A percentile compares a stretch with the other conserved stretches of the same genome.
Conservation (phyloP, 2,113 vertebrate genomes). For the Malurus melanocephalus region DNA sequence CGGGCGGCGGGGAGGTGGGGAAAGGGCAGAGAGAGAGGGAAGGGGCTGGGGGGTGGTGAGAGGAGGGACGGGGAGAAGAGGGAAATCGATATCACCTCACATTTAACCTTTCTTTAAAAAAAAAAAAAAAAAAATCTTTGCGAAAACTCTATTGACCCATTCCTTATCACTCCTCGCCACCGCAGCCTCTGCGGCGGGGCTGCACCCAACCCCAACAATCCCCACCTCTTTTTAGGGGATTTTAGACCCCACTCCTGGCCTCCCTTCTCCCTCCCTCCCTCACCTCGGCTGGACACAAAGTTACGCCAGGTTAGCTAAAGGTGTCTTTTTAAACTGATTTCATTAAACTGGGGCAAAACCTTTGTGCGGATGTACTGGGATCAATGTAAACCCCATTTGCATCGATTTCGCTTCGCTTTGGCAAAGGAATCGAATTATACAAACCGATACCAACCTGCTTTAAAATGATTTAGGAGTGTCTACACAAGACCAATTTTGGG, state of each 20-base stretch:
- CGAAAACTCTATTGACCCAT: slow-evolving; percentile 75
- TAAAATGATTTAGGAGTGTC: slow-evolving; percentile 63
- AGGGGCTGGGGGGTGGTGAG: not conserved
- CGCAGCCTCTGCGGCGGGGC: not conserved
- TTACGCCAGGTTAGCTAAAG: slow-evolving; percentile 39
- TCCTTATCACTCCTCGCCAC: slow-evolving; percentile 70
- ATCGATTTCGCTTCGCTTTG: slow-evolving; percentile 63
- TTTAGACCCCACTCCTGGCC: accelerated
- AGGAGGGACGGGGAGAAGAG: slow-evolving; percentile 23
- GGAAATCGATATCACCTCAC: slow-evolving; percentile 67
- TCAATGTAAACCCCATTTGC: slow-evolving; percentile 62
- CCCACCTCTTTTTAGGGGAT: not conserved
- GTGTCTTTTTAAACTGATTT: slow-evolving; percentile 60
- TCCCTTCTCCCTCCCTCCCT: not conserved
- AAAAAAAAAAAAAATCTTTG: slow-evolving; percentile 25
- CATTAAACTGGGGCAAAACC: slow-evolving; percentile 63
- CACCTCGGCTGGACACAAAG: not conserved
- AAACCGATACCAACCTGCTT: slow-evolving; percentile 66
- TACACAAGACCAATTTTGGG: slow-evolving; percentile 60
- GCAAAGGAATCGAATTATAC: slow-evolving; percentile 63
- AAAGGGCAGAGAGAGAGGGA: slow-evolving; percentile 28
- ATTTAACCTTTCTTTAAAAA: slow-evolving; percentile 66
- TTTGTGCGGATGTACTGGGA: slow-evolving; percentile 50
- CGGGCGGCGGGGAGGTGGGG: slow-evolving; percentile 18
- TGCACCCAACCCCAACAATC: not conserved